A percentile compares a stretch with the other conserved stretches of the same genome.
These are phyloP conservation scores for Zenarchopterus dispar DNA, from an alignment of 2,797 vertebrate species.

Conservation along the genomic window DNA sequence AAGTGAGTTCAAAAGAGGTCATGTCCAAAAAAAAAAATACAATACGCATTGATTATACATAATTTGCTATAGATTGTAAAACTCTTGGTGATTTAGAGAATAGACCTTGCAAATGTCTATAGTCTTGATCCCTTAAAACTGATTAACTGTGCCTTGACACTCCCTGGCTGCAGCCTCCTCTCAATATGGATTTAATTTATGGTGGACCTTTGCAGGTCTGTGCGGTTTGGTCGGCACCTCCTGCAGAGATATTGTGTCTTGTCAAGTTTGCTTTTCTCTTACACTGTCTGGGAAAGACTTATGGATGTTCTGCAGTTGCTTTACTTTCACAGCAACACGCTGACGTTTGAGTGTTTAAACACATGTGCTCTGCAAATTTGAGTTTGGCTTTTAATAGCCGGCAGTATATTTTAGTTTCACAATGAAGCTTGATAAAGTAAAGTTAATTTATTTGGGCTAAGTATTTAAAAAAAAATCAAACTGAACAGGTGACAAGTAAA, in stretches of 20 bases:
- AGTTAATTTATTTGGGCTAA: conserved; percentile 43
- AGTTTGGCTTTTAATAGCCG: conserved; percentile 26
- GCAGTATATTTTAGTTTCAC: conserved; percentile 34
- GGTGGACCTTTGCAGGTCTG: conserved; percentile 60
- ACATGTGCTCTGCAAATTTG: conserved; percentile 22
- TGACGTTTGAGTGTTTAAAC: conserved; percentile 25
- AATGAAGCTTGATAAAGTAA: conserved; percentile 33
- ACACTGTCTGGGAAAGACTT: conserved; percentile 55
- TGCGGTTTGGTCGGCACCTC: conserved; percentile 61
- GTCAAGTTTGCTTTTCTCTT: conserved; percentile 50
- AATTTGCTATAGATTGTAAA: conserved; percentile 70
- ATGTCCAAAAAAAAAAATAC: conserved; percentile 45
- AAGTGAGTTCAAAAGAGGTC: conserved; percentile 48
- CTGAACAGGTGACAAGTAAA: conserved; percentile 58
- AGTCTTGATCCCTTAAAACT: conserved; percentile 64
- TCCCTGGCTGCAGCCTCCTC: conserved; percentile 47
- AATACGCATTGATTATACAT: conserved; percentile 50
- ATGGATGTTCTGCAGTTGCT: conserved; percentile 38
- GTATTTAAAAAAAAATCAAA: conserved; percentile 35
- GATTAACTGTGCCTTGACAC: conserved; percentile 65
- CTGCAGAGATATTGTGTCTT: conserved; percentile 71
- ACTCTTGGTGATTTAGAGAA: conserved; percentile 35
- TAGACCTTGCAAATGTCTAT: conserved; percentile 36
- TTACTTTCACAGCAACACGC: conserved; percentile 19
- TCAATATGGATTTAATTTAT: conserved; percentile 72